Evolutionary conservation across 37 sponge, comb jelly and placozoan species (phyloP).

Genomic region (Haliclona indistincta): DNA sequence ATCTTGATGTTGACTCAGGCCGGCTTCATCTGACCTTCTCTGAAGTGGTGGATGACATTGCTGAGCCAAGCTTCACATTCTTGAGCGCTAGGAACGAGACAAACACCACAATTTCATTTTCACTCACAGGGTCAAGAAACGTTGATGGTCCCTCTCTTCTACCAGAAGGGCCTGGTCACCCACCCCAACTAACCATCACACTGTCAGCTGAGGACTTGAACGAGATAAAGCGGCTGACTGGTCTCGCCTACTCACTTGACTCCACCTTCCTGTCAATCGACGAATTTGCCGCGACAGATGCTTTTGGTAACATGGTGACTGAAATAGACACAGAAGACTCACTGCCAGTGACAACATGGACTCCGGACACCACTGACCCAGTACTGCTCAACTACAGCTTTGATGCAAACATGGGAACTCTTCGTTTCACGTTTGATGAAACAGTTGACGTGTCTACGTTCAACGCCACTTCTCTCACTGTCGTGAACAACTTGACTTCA

Average conservation of each 20-base stretch:
- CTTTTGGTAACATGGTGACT: slow-evolving; percentile 42
- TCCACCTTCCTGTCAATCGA: slow-evolving; percentile 67
- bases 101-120: slow-evolving; percentile 30
- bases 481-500: slow-evolving; percentile 40
- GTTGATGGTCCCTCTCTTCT: slow-evolving; percentile 78
- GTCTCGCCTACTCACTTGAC: slow-evolving; percentile 42
- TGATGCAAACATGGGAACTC: slow-evolving; percentile 62
- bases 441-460: slow-evolving; percentile 62
- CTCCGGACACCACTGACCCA: slow-evolving; percentile 62
- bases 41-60: slow-evolving; percentile 73
- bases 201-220: slow-evolving; percentile 76
- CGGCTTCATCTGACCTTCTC: slow-evolving; percentile 77
- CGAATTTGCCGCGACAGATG: slow-evolving; percentile 44
- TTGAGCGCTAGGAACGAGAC: slow-evolving; percentile 30
- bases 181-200: slow-evolving; percentile 65
- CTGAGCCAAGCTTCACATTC: slow-evolving; percentile 32
- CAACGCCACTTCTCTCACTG: slow-evolving; percentile 53
- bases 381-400: slow-evolving; percentile 62
- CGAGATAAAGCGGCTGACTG: slow-evolving; percentile 49
- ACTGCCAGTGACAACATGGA: slow-evolving; percentile 40
- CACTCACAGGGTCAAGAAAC: slow-evolving; percentile 20
- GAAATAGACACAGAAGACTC: slow-evolving; percentile 12
- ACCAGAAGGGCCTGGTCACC: slow-evolving; percentile 83
- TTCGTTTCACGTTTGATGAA: slow-evolving; percentile 83
- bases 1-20: slow-evolving; percentile 80